Percentiles rank a stretch among this genome's conserved stretches.
Evolutionary conservation across 1,140 invertebrate species (phyloP).

Genomic region (Bombus cullumanus): DNA sequence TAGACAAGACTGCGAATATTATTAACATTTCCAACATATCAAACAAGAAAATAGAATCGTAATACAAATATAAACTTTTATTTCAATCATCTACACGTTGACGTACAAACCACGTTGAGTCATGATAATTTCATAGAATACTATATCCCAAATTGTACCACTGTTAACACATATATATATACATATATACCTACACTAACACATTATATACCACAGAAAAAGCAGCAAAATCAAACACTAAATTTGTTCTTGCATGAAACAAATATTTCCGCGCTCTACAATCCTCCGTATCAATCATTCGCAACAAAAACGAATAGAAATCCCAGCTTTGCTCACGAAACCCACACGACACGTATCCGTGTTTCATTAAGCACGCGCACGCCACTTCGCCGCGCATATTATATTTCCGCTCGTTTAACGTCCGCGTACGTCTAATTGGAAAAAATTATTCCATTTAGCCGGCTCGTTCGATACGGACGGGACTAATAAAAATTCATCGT

Average conservation of each 20-base stretch:
- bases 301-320: neutral
- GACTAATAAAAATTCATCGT: constrained; percentile 58
- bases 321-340: neutral
- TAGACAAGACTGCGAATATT: too few relatives aligned
- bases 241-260: neutral
- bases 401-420: constrained; percentile 34
- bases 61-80: too few relatives aligned
- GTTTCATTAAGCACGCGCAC: constrained; percentile 23
- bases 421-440: constrained; percentile 41
- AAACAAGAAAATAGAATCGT: too few relatives aligned
- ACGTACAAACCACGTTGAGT: neutral
- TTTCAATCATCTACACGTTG: neutral
- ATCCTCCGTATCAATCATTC: neutral
- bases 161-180: neutral
- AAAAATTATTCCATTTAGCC: constrained; percentile 42
- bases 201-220: neutral
- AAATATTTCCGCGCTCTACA: neutral
- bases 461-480: constrained; percentile 3
- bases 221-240: neutral
- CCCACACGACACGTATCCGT: neutral
- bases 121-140: neutral
- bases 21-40: too few relatives aligned
- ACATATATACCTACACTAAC: neutral
- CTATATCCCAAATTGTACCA: too few relatives aligned
- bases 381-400: constrained; percentile 23